A percentile compares a stretch with the other conserved stretches of the same genome.
phyloP scores from a whole-genome alignment of 2,888 invertebrate species.

The Papilio elwesi region DNA sequence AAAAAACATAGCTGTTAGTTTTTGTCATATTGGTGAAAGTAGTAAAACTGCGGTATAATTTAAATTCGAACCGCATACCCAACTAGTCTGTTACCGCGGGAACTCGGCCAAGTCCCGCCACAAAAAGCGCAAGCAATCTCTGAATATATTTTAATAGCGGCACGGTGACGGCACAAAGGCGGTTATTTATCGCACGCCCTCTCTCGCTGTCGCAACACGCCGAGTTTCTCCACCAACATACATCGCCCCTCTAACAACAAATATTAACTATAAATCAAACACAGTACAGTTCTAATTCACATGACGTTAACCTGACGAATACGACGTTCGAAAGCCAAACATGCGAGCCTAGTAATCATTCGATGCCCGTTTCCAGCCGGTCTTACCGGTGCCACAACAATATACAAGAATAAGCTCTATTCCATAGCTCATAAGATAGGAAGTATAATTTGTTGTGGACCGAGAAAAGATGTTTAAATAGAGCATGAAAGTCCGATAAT shows the following conservation, averaged over 20 bases:
- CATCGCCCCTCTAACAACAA: slow-evolving; percentile 51
- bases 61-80: slow-evolving; percentile 62
- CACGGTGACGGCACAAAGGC: slow-evolving; percentile 82
- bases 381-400: slow-evolving; percentile 60
- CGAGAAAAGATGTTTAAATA: slow-evolving; percentile 66
- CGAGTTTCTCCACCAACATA: slow-evolving; percentile 72
- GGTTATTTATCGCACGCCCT: slow-evolving; percentile 84
- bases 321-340: slow-evolving; percentile 70
- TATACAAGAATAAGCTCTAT: slow-evolving; percentile 55
- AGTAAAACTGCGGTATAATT: slow-evolving; percentile 43
- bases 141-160: slow-evolving; percentile 81
- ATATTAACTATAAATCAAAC: slow-evolving; percentile 60
- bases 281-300: slow-evolving; percentile 61
- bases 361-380: slow-evolving; percentile 75
- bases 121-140: slow-evolving; percentile 79
- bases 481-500: slow-evolving; percentile 77
- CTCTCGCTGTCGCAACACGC: slow-evolving; percentile 79
- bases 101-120: slow-evolving; percentile 60
- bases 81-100: slow-evolving; percentile 49
- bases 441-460: slow-evolving; percentile 40
- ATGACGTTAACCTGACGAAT: slow-evolving; percentile 55
- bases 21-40: slow-evolving; percentile 26
- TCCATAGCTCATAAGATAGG: slow-evolving; percentile 39
- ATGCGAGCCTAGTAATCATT: slow-evolving; percentile 80
- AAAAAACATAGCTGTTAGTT: not conserved